Evolutionary conservation across 2,113 vertebrate species (phyloP).

Genomic region (Mirza zaza): DNA sequence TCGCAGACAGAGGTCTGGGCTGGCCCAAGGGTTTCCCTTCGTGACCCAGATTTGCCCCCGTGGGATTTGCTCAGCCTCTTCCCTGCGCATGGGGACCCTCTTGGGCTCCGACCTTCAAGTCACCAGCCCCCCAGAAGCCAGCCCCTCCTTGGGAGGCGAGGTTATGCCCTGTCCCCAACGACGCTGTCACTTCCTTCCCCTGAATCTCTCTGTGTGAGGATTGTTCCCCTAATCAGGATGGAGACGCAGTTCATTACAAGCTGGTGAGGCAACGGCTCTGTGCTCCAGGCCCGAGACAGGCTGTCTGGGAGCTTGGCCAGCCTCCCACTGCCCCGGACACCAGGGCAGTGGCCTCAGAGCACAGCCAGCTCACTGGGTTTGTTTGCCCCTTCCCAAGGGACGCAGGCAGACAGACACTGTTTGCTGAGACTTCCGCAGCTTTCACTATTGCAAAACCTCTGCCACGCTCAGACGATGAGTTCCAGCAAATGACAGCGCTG

Average conservation of each 20-base stretch:
- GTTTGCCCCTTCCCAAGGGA: conserved; percentile 69
- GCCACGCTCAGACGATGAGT: background rate
- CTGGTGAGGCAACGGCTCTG: conserved; percentile 66
- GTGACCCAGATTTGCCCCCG: conserved; percentile 36
- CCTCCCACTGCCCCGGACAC: conserved; percentile 65
- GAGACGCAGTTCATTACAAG: conserved; percentile 64
- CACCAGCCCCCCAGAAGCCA: conserved; percentile 40
- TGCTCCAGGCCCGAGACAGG: conserved; percentile 67
- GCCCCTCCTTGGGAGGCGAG: conserved; percentile 33
- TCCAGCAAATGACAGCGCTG: background rate
- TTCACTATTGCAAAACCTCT: background rate
- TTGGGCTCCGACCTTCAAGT: conserved; percentile 19
- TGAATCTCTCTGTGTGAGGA: conserved; percentile 58
- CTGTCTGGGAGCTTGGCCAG: conserved; percentile 73
- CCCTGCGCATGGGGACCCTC: background rate
- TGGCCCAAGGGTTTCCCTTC: background rate
- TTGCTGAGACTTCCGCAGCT: background rate
- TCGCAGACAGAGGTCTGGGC: background rate
- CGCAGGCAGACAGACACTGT: conserved; percentile 51
- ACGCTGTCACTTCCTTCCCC: conserved; percentile 62
- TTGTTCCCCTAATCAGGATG: conserved; percentile 76
- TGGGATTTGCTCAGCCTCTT: background rate
- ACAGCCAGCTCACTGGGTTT: conserved; percentile 56
- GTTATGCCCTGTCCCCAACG: conserved; percentile 62
- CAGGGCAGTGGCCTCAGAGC: conserved; percentile 50